A percentile compares a stretch with the other conserved stretches of the same genome.
Conservation (phyloP, 1,140 invertebrate genomes). For the Aphelinus certus region DNA sequence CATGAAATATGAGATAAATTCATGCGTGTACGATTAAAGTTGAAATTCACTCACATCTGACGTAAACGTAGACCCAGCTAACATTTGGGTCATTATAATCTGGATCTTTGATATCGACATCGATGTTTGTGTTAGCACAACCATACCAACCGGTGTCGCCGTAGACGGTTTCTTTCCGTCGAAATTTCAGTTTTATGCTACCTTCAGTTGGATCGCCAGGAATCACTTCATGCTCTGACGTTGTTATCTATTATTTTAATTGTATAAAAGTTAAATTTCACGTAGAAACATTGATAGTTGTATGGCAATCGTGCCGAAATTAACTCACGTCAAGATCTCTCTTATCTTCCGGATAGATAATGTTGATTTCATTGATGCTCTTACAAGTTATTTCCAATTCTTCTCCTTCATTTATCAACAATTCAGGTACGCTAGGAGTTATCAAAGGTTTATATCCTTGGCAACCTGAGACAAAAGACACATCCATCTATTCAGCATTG, state of each 20-base stretch:
- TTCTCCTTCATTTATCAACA: slow-evolving; percentile 50
- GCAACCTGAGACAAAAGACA: slow-evolving; percentile 34
- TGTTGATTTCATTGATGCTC: slow-evolving; percentile 27
- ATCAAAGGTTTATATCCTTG: slow-evolving; percentile 32
- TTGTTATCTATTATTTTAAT: slow-evolving; percentile 36
- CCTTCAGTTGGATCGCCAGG: not conserved
- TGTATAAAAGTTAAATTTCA: not conserved
- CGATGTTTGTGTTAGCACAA: slow-evolving; percentile 65
- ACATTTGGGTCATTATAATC: slow-evolving; percentile 58
- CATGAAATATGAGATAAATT: not conserved
- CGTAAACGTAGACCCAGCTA: slow-evolving; percentile 75
- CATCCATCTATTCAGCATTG: too few species aligned
- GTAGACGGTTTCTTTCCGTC: slow-evolving; percentile 41
- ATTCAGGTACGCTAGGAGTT: slow-evolving; percentile 35
- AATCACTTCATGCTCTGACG: slow-evolving; percentile 32
- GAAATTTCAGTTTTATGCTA: slow-evolving; percentile 38
- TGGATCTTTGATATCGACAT: slow-evolving; percentile 50
- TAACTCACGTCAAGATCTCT: slow-evolving; percentile 7
- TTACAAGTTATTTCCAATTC: slow-evolving; percentile 46
- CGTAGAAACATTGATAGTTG: too few species aligned
- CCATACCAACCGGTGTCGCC: slow-evolving; percentile 72
- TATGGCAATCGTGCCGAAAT: too few species aligned
- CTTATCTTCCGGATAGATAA: slow-evolving; percentile 44
- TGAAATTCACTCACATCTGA: slow-evolving; percentile 68
- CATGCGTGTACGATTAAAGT: too few species aligned